These are phyloP conservation scores for Bicyclus anynana DNA, from an alignment of 1,140 invertebrate species.

Conservation along the genomic window DNA sequence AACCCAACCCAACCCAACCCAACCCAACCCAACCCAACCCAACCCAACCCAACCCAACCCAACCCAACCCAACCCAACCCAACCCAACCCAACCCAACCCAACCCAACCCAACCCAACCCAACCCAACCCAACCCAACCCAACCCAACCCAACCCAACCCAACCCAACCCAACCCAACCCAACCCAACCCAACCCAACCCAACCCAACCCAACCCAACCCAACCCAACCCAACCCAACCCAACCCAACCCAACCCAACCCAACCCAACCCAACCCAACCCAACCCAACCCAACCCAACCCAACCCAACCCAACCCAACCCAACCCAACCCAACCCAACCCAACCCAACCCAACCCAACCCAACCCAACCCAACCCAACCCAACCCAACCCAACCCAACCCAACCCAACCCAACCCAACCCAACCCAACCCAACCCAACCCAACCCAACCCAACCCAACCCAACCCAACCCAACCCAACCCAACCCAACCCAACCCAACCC, in stretches of 20 bases:
- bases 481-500: slow-evolving; percentile 19
- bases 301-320: slow-evolving; percentile 15
- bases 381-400: slow-evolving; percentile 33
- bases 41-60: too few species aligned
- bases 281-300: slow-evolving; percentile 31
- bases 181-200: slow-evolving; percentile 36
- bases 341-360: slow-evolving; percentile 33
- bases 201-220: slow-evolving; percentile 35
- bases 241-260: too few species aligned
- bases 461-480: slow-evolving; percentile 2
- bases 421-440: slow-evolving; percentile 31
- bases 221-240: slow-evolving; percentile 34
- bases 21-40: too few species aligned
- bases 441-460: slow-evolving; percentile 15
- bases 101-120: slow-evolving; percentile 10
- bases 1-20: too few species aligned
- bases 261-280: slow-evolving; percentile 31
- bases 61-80: too few species aligned
- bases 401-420: slow-evolving; percentile 32
- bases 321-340: slow-evolving; percentile 34
- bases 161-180: too few species aligned
- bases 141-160: slow-evolving; percentile 26
- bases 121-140: slow-evolving; percentile 33
- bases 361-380: slow-evolving; percentile 30
- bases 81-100: too few species aligned